A percentile compares a stretch with the other conserved stretches of the same genome.
Conservation (phyloP, 2,113 vertebrate genomes). For the Porphyrio hochstetteri region DNA sequence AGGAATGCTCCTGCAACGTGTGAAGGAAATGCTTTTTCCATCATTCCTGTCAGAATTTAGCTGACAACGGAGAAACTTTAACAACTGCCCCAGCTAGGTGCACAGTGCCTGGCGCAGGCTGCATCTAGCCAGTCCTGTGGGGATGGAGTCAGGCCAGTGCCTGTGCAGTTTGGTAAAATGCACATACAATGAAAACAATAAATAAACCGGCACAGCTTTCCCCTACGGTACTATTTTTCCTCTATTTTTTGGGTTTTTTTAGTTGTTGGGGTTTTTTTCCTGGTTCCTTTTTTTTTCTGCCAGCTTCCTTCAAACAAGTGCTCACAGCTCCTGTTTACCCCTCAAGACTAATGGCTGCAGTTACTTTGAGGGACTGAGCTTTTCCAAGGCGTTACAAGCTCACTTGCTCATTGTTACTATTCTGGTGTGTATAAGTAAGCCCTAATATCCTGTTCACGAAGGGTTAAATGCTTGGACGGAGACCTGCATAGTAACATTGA, state of each 20-base stretch:
- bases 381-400: background rate
- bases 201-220: fast-evolving
- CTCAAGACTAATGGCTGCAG: background rate
- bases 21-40: background rate
- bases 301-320: background rate
- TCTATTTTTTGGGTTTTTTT: too few species aligned
- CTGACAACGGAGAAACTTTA: too few species aligned
- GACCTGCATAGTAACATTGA: background rate
- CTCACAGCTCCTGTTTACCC: background rate
- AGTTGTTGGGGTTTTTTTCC: background rate
- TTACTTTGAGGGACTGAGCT: background rate
- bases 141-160: background rate
- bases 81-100: fast-evolving
- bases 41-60: background rate
- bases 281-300: too few species aligned
- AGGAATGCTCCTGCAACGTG: background rate
- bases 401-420: fast-evolving
- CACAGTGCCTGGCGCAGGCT: background rate
- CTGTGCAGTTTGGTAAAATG: background rate
- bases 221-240: fast-evolving
- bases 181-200: fast-evolving
- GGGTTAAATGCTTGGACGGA: background rate
- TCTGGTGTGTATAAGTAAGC: fast-evolving
- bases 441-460: background rate
- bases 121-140: background rate